Base-by-base conservation (phyloP, 2,888 invertebrate species). In the Cataglyphis albicans region DNA sequence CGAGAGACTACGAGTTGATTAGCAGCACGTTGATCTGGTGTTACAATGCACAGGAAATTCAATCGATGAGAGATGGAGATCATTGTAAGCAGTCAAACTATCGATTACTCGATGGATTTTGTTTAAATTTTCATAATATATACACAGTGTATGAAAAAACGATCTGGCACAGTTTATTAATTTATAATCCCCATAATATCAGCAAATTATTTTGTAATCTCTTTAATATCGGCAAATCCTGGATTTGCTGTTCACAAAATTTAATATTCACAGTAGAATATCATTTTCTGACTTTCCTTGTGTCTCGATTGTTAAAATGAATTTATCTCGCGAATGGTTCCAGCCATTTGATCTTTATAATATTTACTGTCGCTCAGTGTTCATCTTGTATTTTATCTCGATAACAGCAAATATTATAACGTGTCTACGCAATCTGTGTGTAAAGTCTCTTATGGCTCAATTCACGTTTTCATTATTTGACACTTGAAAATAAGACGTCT, bases 311-410 rank as follows among this genome's bases (percentile, higher is more conserved):
- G 12, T 44, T 74, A 21, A 4, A 74, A 32, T 38, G 12, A 67
- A 55, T 25, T 55, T 29, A 52, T 38, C n/a, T 29, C 48, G n/a
- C 44, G 25, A 67, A 76, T 74, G 44, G 63, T 74, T 63, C 73
- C 72, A 59, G 59, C 59, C 73, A 73, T 73, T 72, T 55, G 21
- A 72, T 57, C 21, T 57, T 41, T 63, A 21, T 67, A 35, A 18
- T 32, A 18, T 55, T n/a, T 25, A 21, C 21, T 25, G 21, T 10
- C 12, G 25, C 41, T 67, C 55, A n/a, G 38, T 64, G 32, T 32
- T 67, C 38, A 35, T 48, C 32, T 25, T 64, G 15, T 29, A 25
- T 35, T n/a, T 52, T 57, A 65, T 65, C 38, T 63, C 15, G 64
- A 25, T 35, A 48, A 48, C 64, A 25, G 48, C 18, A 25, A 48